Percentiles rank a stretch among this genome's conserved stretches.
phyloP scores from a whole-genome alignment of 2,888 invertebrate species.

The Drosophila algonquin region DNA sequence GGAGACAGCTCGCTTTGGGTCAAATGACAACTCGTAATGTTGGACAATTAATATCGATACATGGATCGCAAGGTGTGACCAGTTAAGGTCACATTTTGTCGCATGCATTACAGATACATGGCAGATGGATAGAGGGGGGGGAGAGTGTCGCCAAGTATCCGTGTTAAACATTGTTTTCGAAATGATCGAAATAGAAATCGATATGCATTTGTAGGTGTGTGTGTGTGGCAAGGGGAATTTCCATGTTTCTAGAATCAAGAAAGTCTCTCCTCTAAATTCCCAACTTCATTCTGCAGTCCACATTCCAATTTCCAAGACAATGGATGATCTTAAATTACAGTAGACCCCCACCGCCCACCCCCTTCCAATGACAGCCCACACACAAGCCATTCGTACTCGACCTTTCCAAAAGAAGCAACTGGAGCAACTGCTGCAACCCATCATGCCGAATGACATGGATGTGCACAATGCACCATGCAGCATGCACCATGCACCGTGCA shows the following conservation, averaged over 20 bases:
- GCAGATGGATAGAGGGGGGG: no score
- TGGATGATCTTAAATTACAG: slow-evolving; percentile 49
- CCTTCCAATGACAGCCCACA: slow-evolving; percentile 49
- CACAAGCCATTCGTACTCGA: slow-evolving; percentile 2
- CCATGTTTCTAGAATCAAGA: not conserved
- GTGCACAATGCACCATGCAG: slow-evolving; percentile 4
- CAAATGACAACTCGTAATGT: slow-evolving; percentile 78
- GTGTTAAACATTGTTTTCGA: not conserved
- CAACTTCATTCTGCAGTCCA: no score
- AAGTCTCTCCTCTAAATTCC: not conserved
- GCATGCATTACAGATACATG: slow-evolving; percentile 9
- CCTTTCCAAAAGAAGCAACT: slow-evolving; percentile 55
- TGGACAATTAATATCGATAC: slow-evolving; percentile 67
- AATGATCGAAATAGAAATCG: not conserved
- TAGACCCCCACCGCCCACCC: not conserved
- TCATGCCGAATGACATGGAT: slow-evolving; percentile 30
- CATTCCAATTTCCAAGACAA: slow-evolving; percentile 19
- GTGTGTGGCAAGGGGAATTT: no score
- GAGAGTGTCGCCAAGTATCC: not conserved
- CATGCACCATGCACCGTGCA: not conserved
- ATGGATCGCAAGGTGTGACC: slow-evolving; percentile 34
- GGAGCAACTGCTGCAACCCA: slow-evolving; percentile 59
- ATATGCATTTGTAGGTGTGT: not conserved
- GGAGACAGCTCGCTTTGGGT: slow-evolving; percentile 67
- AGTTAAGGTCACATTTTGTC: slow-evolving; percentile 16